A percentile compares a stretch with the other conserved stretches of the same genome.
Evolutionary conservation across 2,797 vertebrate species (phyloP).

Genomic region (Mionectes olivaceus): DNA sequence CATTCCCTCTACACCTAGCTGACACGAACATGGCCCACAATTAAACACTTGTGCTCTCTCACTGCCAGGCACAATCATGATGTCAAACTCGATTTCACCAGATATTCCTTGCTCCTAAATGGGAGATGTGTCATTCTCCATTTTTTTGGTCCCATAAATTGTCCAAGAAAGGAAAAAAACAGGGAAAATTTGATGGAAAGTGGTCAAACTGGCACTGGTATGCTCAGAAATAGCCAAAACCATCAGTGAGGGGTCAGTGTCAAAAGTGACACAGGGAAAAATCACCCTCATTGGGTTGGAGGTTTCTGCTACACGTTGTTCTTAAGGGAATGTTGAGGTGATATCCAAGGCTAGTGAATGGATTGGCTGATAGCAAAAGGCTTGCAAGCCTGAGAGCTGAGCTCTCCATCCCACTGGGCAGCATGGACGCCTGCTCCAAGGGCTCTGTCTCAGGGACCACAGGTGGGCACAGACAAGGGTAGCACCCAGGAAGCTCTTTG

Average conservation of each 20-base stretch:
- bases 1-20: slow-evolving; percentile 40
- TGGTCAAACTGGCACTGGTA: not conserved
- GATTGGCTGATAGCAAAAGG: not conserved
- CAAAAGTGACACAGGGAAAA: not conserved
- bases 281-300: not conserved
- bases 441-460: rapidly evolving
- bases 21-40: not conserved
- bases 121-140: not conserved
- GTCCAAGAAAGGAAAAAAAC: not conserved
- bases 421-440: rapidly evolving
- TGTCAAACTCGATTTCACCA: not conserved
- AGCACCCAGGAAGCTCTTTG: not conserved
- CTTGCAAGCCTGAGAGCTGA: rapidly evolving
- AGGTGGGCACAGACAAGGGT: not conserved
- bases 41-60: not conserved
- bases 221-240: not conserved
- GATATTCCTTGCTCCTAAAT: not conserved
- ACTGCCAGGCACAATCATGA: not conserved
- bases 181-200: not conserved
- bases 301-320: not conserved
- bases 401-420: not conserved
- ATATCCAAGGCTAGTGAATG: rapidly evolving
- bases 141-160: not conserved
- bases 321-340: rapidly evolving
- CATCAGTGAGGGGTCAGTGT: not conserved